A percentile compares a stretch with the other conserved stretches of the same genome.
Evolutionary conservation across 1,140 invertebrate genomes (phyloP).

Genomic region (Anthonomus grandis): DNA sequence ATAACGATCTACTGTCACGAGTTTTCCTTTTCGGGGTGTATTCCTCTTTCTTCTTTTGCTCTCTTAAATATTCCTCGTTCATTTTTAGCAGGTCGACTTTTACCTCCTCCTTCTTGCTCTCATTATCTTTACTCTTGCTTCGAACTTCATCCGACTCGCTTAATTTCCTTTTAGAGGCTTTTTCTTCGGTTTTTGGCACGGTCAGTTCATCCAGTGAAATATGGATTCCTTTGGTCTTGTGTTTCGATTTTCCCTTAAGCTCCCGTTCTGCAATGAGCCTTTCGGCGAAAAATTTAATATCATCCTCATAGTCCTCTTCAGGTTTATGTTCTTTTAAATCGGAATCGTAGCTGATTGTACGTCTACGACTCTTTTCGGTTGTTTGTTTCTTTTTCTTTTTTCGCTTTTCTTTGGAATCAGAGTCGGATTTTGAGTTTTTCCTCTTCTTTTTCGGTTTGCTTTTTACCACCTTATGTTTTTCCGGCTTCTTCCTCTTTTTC

Average conservation of each 20-base stretch:
- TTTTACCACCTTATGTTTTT: neutral
- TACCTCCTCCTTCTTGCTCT: slow-evolving; percentile 4
- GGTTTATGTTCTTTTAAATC: neutral
- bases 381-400: slow-evolving; percentile 11
- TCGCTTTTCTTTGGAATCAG: neutral
- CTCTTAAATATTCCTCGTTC: slow-evolving; percentile 24
- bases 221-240: neutral
- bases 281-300: slow-evolving; percentile 18
- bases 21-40: neutral
- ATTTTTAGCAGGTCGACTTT: slow-evolving; percentile 22
- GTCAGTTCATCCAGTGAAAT: slow-evolving; percentile 8
- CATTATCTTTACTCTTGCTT: slow-evolving; percentile 2
- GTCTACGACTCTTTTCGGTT: neutral
- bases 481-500: slow-evolving; percentile 9
- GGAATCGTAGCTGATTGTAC: neutral
- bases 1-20: neutral
- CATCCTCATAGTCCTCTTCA: slow-evolving; percentile 18
- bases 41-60: slow-evolving; percentile 19
- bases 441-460: slow-evolving; percentile 11
- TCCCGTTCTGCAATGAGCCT: slow-evolving; percentile 10
- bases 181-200: neutral
- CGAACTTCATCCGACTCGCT: neutral
- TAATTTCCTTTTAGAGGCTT: neutral
- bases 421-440: neutral
- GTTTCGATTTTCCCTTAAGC: slow-evolving; percentile 10